Evolutionary conservation across 2,888 invertebrate genomes (phyloP), one percentile per base, ranked within the genome.

Genomic region (Oxytorus armatus): DNA sequence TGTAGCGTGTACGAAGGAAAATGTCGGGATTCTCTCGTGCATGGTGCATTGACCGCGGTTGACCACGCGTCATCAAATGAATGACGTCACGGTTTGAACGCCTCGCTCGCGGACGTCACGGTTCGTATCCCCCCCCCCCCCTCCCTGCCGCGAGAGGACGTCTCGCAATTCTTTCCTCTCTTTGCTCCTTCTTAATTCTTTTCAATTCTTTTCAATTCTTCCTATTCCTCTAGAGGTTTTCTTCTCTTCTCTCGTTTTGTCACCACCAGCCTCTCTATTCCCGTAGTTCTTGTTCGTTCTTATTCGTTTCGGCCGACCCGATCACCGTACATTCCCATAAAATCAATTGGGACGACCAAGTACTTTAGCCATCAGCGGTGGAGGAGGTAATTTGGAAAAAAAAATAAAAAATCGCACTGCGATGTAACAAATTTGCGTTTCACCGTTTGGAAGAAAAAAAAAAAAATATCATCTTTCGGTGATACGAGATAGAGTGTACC

Each of bases 1-100:
- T 16, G 23, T 21, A 23, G 33, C 16, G 14, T n/a, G 53, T 53
- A 36, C 18, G 68, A 73, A 87, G 88, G 89, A 90, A 90, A 88
- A 79, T 61, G 63, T n/a, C 77, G 79, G 57, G 79, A 21, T 66
- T 36, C 23, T 68, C 51, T 53, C 53, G n/a, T 79, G 65, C 65
- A 84, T 88, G 90, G 92, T 91, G 92, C 92, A 91, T 91, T 91
- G 91, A 91, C 91, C 91, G 91, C 91, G 88, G 90, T 90, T 92
- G 91, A 92, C 91, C 91, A 92, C 90, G 89, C 91, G 91, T 92
- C 91, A 92, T 91, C 91, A 88, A 90, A 89, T 88, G 88, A 89
- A 88, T 91, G 91, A 92, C 91, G 91, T 91, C 91, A 91, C 86
- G 81, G 81, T 82, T 85, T 68, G 83, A 61, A 78, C 65, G 70